Percentiles rank a stretch among this genome's conserved stretches.
Evolutionary conservation across 2,888 invertebrate species (phyloP).

Genomic region (Lacanobia wlatinum): DNA sequence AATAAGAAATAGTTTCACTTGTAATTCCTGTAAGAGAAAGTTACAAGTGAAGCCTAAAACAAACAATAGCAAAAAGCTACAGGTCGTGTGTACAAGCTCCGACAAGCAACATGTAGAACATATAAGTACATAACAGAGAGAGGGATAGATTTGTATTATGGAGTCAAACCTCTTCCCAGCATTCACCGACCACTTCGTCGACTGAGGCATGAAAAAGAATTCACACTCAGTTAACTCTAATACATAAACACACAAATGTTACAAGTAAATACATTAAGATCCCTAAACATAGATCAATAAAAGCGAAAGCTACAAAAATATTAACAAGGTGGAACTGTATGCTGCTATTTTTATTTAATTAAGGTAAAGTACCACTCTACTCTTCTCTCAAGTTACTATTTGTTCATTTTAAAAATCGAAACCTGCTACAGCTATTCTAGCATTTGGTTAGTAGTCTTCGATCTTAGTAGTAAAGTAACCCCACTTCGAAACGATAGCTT

Average conservation of each 20-base stretch:
- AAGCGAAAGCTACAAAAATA: conserved; percentile 23
- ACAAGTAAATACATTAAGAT: conserved; percentile 20
- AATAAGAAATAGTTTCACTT: conserved; percentile 26
- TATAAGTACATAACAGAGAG: conserved; percentile 55
- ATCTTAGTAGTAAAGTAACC: too few relatives aligned
- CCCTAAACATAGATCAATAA: conserved; percentile 11
- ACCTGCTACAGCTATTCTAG: background rate
- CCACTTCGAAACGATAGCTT: background rate
- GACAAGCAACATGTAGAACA: conserved; percentile 65
- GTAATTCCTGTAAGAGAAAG: conserved; percentile 35
- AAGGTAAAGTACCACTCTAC: background rate
- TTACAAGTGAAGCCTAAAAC: conserved; percentile 56
- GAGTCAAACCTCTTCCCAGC: conserved; percentile 87
- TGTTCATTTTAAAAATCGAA: background rate
- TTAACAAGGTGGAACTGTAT: conserved; percentile 15
- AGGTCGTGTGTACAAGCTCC: conserved; percentile 72
- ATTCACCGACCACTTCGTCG: conserved; percentile 86
- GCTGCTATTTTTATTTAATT: background rate
- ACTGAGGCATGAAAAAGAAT: conserved; percentile 88
- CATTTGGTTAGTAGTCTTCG: too few relatives aligned
- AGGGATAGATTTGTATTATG: conserved; percentile 69
- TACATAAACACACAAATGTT: conserved; percentile 38
- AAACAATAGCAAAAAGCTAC: conserved; percentile 73
- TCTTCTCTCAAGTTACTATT: background rate
- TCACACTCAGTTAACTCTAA: conserved; percentile 62